Conservation (phyloP, 2,888 invertebrate species). For the Rhingia rostrata region DNA sequence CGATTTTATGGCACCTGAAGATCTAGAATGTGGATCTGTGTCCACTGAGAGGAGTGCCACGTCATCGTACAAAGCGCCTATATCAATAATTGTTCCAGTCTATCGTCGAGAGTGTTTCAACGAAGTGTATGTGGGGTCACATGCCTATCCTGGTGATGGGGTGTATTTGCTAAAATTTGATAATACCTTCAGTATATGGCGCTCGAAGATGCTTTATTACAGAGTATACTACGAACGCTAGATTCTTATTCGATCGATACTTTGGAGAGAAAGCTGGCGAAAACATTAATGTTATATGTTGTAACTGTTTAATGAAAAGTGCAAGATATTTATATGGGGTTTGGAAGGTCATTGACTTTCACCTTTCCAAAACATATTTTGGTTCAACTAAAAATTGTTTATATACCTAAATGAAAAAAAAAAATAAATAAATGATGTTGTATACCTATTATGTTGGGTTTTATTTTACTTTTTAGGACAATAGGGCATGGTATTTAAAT, state of each 20-base stretch:
- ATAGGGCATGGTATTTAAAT: no score
- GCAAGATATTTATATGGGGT: background rate
- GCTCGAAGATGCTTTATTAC: conserved; percentile 99
- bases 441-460: conserved; percentile 9
- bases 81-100: conserved; percentile 95
- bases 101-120: conserved; percentile 98
- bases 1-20: conserved; percentile 83
- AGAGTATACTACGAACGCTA: conserved; percentile 97
- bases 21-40: conserved; percentile 86
- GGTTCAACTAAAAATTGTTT: conserved; percentile 54
- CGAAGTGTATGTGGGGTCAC: conserved; percentile 98
- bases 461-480: no score
- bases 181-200: conserved; percentile 99
- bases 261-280: background rate
- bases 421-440: conserved; percentile 36
- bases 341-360: conserved; percentile 10
- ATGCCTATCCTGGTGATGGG: conserved; percentile 97
- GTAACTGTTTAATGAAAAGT: conserved; percentile 31
- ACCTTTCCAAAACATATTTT: conserved; percentile 34
- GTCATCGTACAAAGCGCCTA: conserved; percentile 76
- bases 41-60: conserved; percentile 77
- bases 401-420: conserved; percentile 27
- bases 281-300: conserved; percentile 49
- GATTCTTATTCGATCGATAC: conserved; percentile 39
- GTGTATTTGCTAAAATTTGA: conserved; percentile 99